phyloP scores from a whole-genome alignment of 2,113 vertebrate genomes.

The Anhinga rufa region DNA sequence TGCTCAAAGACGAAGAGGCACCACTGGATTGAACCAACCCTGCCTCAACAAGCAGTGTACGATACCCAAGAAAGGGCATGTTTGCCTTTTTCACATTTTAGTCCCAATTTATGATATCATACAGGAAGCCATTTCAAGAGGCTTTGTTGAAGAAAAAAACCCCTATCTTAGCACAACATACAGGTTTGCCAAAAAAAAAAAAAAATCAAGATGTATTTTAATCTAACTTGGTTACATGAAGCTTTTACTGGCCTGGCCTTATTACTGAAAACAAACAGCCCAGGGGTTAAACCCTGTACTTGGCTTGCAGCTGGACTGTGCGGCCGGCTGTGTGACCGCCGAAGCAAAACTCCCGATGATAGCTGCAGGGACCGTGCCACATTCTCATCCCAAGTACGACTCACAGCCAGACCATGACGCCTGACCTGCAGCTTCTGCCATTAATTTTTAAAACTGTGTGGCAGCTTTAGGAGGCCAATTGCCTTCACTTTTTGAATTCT shows the following conservation, averaged over 20 bases:
- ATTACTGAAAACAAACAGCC: background rate
- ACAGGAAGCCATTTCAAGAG: background rate
- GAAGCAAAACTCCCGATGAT: accelerated
- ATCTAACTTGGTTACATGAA: background rate
- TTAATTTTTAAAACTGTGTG: background rate
- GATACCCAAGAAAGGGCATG: background rate
- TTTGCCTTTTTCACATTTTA: background rate
- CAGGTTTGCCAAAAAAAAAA: background rate
- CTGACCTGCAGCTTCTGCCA: background rate
- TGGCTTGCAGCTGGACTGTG: background rate
- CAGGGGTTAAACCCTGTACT: accelerated
- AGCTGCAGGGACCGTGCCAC: background rate
- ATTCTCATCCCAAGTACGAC: background rate
- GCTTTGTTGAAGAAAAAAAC: background rate
- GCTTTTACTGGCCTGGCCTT: background rate
- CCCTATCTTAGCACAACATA: background rate
- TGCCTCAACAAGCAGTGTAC: background rate
- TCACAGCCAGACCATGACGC: accelerated
- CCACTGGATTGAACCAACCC: background rate
- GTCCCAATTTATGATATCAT: background rate
- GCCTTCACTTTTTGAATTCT: background rate
- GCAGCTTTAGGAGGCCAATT: background rate
- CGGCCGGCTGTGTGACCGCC: background rate
- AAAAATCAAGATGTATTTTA: background rate
- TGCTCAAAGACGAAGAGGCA: background rate